Base-by-base conservation (phyloP, 2,113 vertebrate genomes). In the Salvator merianae region DNA sequence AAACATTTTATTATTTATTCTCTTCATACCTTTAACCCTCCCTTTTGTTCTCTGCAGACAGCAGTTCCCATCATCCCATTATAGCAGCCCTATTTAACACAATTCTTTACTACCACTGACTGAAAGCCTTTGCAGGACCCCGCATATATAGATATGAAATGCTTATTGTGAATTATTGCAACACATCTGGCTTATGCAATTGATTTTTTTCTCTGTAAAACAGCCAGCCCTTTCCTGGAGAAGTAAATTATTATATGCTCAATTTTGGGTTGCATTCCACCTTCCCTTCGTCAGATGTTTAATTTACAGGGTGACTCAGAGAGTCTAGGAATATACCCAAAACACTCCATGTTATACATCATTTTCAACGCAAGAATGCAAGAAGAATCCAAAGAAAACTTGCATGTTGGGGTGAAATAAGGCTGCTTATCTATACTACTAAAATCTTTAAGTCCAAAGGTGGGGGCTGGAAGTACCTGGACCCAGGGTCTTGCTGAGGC, bases 271-370 rank as follows among this genome's bases (percentile, higher is more conserved):
- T 28, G 81, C 0, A 62, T 77, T 47, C 43, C 43, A 47, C 43
- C 43, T 47, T 66, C 24, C 7, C 53, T 53, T 22, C 50, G 59
- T 53, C 10, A 0, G 22, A n/a, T 4, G 86, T 40, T 72, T 90
- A 83, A 10, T 86, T 81, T 65, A 10, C 0, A 26, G 28, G 91
- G 82, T 93, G 91, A 93, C 87, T 92, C 93, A 91, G 2, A 32
- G 69, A 24, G 62, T 43, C 32, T 82, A 82, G 75, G 32, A 82
- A 30, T 0, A 71, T 34, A 91, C 84, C 82, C 24, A 0, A 53
- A 0, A 6, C 0, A 0, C 18, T 50, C 43, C 69, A 65, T 24
- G 47, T 69, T 80, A 43, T 65, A 50, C 73, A 9, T 8, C 0
- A 0, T 30, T 20, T 81, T 83, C 69, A 28, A 84, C 68, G 81